Conservation (phyloP, 2,888 invertebrate genomes). For the Ctenicera cuprea region DNA sequence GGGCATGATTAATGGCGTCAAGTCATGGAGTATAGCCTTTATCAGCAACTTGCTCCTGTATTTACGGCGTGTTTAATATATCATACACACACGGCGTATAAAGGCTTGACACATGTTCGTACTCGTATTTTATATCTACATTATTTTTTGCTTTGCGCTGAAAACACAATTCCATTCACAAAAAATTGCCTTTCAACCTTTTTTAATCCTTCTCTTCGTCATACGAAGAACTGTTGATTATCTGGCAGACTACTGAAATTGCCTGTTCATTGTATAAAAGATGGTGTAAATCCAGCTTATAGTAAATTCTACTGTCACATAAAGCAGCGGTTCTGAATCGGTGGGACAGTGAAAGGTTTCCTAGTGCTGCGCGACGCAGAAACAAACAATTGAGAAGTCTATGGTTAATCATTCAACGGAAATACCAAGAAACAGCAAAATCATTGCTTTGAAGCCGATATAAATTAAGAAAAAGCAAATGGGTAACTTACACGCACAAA, state of each 20-base stretch:
- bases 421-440: no score
- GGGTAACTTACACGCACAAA: no score
- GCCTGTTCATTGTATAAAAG: conserved; percentile 5
- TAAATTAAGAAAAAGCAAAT: no score
- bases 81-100: conserved; percentile 54
- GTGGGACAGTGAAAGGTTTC: no score
- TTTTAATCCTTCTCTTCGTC: conserved; percentile 28
- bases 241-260: not conserved
- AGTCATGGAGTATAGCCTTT: conserved; percentile 55
- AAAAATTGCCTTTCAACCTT: conserved; percentile 27
- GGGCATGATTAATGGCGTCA: conserved; percentile 55
- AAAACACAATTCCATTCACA: conserved; percentile 40
- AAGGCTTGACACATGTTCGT: conserved; percentile 53
- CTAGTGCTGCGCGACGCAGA: no score
- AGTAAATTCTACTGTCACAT: not conserved
- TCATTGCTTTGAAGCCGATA: no score
- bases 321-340: no score
- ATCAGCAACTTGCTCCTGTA: conserved; percentile 55
- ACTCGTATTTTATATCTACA: conserved; percentile 52
- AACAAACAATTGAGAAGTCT: no score
- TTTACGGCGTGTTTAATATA: conserved; percentile 54
- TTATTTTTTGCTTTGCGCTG: conserved; percentile 48
- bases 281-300: conserved; percentile 5
- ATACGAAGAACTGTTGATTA: conserved; percentile 14
- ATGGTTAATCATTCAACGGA: no score